Base-by-base conservation (phyloP, 2,797 vertebrate species). In the Epinephelus coioides region DNA sequence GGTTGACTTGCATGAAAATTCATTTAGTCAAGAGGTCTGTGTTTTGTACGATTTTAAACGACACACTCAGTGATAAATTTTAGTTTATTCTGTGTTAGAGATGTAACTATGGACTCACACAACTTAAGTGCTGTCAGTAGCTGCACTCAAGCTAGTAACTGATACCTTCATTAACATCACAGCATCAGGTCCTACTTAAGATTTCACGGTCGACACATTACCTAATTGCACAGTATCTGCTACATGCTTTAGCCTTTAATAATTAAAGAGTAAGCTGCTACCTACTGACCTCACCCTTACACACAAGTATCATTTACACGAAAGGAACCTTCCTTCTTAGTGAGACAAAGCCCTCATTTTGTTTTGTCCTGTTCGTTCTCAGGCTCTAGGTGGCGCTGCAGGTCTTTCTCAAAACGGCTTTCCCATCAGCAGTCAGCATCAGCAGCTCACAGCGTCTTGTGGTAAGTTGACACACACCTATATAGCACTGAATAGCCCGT, bases 321-420 rank as follows among this genome's bases (percentile, higher is more conserved):
- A 14, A 34, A 9, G 3, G 5, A 73, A 44, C 21, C 43, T 21
- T 54, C 18, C 12, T n/a, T 38, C 25, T 13, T 40, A 12, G 5
- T 25, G 25, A 62, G 7, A 18, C 50, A 2, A 25, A 38, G 34
- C 34, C 9, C 53, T 43, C 13, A 13, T 49, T 18, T 10, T 66
- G 21, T 69, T 5, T 30, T 46, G 1, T 15, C 12, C 3, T 46
- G 15, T 47, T 64, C 30, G 1, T 27, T 40, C 23, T 25, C 18
- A 93, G 91, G 44, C 76, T 71, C 79, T 76, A 38, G 82, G 79
- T 51, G 89, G 78, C 14, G 34, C 83, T 76, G 77, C 66, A 43
- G 82, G 47, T 56, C 25, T 72, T 38, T 60, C 82, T 64, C 84
- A 70, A 4, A 43, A 49, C 0, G 57, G 44, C 9, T 85, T 87